A percentile compares a stretch with the other conserved stretches of the same genome.
These are phyloP conservation scores for Percina caprodes DNA, from an alignment of 2,113 vertebrate genomes.

Conservation along the genomic window DNA sequence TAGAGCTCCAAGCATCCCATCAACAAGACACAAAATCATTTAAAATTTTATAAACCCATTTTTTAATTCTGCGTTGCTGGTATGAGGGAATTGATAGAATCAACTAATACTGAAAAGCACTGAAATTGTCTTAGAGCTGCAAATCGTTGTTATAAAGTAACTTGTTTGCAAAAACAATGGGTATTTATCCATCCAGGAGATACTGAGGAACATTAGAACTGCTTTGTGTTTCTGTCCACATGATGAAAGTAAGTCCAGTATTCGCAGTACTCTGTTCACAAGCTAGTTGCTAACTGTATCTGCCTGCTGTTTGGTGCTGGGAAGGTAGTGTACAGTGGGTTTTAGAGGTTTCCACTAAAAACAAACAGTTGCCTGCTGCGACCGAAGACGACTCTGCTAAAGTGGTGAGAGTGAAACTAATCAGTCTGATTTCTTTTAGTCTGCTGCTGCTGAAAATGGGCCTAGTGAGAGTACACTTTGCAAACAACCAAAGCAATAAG, in stretches of 20 bases:
- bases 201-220: not conserved
- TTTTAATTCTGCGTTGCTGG: not conserved
- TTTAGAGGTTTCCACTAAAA: not conserved
- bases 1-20: not conserved
- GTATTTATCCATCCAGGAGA: not conserved
- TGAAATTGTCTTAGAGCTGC: not conserved
- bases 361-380: slow-evolving; percentile 1
- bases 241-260: not conserved
- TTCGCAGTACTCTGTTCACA: slow-evolving; percentile 13
- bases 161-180: not conserved
- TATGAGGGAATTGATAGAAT: not conserved
- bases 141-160: not conserved
- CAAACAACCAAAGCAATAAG: not conserved
- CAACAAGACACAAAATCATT: not conserved
- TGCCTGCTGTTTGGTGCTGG: not conserved
- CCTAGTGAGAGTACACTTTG: not conserved
- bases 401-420: not conserved
- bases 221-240: not conserved
- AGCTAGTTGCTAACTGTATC: not conserved
- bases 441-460: slow-evolving; percentile 16
- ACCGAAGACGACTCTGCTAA: not conserved
- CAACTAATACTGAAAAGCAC: not conserved
- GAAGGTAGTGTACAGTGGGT: not conserved
- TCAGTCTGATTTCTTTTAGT: not conserved
- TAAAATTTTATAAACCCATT: not conserved